A percentile compares a stretch with the other conserved stretches of the same genome.
phyloP scores from a whole-genome alignment of 2,888 invertebrate species.

The Apotomis capreana region DNA sequence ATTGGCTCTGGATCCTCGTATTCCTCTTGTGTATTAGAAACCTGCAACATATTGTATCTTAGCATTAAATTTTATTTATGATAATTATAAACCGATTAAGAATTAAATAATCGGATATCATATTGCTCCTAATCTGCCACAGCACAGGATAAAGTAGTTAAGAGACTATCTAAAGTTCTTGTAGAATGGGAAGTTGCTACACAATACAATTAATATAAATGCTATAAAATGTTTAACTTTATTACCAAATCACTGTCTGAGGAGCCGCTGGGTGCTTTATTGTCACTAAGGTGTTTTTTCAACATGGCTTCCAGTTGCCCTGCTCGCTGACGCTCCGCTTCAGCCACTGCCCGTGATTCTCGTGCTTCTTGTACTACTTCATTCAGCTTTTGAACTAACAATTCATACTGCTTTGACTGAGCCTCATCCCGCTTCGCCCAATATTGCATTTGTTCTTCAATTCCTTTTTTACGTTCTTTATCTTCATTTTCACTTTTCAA shows the following conservation, averaged over 20 bases:
- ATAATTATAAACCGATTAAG: too few relatives aligned
- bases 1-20: constrained; percentile 9
- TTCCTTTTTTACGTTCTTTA: constrained; percentile 60
- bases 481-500: constrained; percentile 58
- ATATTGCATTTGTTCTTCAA: constrained; percentile 64
- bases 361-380: constrained; percentile 68
- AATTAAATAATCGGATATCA: too few relatives aligned
- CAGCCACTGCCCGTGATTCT: constrained; percentile 64
- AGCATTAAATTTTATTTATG: too few relatives aligned
- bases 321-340: constrained; percentile 64
- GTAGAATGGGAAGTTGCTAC: too few relatives aligned
- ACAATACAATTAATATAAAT: background rate
- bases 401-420: constrained; percentile 71
- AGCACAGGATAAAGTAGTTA: too few relatives aligned
- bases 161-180: too few relatives aligned
- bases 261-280: constrained; percentile 41
- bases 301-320: constrained; percentile 62
- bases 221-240: background rate
- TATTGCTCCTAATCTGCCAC: too few relatives aligned
- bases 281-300: constrained; percentile 54
- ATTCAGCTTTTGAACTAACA: constrained; percentile 68
- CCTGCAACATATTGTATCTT: constrained; percentile 4
- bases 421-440: constrained; percentile 69
- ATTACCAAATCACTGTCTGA: constrained; percentile 43
- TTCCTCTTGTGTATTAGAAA: constrained; percentile 26